phyloP scores from a whole-genome alignment of 2,888 invertebrate genomes.

The Andricus quercusramuli region DNA sequence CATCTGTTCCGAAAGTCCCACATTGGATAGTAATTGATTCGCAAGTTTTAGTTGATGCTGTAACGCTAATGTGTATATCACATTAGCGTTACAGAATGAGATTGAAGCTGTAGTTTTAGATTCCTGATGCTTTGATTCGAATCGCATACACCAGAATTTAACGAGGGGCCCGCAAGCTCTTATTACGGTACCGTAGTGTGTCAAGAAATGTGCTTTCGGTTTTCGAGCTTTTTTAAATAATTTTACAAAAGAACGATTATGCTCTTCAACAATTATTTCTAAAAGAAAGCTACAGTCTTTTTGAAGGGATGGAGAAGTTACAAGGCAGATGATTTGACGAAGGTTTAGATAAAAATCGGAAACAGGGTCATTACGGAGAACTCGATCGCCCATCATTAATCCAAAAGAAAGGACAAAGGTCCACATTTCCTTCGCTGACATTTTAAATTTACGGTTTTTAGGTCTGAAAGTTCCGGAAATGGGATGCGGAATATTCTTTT shows the following conservation, averaged over 20 bases:
- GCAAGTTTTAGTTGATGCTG: no score
- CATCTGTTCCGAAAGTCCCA: no score
- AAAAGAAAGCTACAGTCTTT: conserved; percentile 42
- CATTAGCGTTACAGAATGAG: no score
- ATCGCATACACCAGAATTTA: conserved; percentile 48
- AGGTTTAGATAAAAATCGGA: conserved; percentile 50
- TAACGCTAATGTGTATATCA: no score
- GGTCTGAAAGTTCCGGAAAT: no score
- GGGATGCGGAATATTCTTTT: no score
- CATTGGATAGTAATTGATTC: no score
- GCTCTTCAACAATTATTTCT: conserved; percentile 46
- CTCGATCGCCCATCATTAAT: no score
- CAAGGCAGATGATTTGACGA: conserved; percentile 45
- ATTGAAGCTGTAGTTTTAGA: no score
- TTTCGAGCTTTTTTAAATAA: conserved; percentile 43
- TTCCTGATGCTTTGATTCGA: conserved; percentile 42
- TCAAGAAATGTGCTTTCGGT: conserved; percentile 47
- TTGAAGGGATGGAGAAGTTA: conserved; percentile 46
- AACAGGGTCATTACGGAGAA: conserved; percentile 48
- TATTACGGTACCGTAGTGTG: no score
- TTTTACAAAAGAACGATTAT: conserved; percentile 37
- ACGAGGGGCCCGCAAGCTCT: conserved; percentile 41
- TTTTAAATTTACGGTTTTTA: no score
- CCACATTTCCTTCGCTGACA: no score
- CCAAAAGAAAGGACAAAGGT: conserved; percentile 50